These are phyloP conservation scores for Microtus oregoni DNA, from an alignment of 2,113 vertebrate genomes.

Conservation along the genomic window DNA sequence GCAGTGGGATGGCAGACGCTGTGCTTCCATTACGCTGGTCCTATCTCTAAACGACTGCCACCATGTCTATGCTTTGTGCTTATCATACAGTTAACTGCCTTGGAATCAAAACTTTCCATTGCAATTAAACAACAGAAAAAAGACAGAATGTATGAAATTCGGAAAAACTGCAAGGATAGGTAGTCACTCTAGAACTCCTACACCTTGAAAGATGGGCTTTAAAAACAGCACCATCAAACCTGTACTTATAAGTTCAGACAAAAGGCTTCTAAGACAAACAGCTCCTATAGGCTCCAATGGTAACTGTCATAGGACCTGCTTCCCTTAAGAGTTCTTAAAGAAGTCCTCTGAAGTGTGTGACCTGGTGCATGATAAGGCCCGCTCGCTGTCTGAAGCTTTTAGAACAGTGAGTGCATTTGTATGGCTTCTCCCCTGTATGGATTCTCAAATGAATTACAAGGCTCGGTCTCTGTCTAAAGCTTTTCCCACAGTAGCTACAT, in stretches of 20 bases:
- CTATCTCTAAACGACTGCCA: conserved; percentile 47
- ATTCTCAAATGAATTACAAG: conserved; percentile 80
- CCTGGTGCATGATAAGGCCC: conserved; percentile 80
- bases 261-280: conserved; percentile 64
- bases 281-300: conserved; percentile 4
- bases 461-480: conserved; percentile 79
- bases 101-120: conserved; percentile 46
- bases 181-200: conserved; percentile 50
- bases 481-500: conserved; percentile 80
- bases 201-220: conserved; percentile 40
- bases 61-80: conserved; percentile 37
- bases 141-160: conserved; percentile 54
- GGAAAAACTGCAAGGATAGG: conserved; percentile 9
- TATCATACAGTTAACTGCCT: conserved; percentile 14
- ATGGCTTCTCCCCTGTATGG: conserved; percentile 81
- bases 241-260: conserved; percentile 54
- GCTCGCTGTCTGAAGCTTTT: conserved; percentile 80
- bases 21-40: neutral
- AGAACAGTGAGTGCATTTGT: conserved; percentile 81
- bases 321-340: conserved; percentile 62
- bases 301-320: conserved; percentile 33
- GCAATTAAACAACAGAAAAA: conserved; percentile 61
- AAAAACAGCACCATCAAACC: conserved; percentile 1
- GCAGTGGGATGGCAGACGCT: neutral
- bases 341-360: conserved; percentile 78